Base-by-base conservation (phyloP, 1,140 invertebrate species). In the Idris sp. region DNA sequence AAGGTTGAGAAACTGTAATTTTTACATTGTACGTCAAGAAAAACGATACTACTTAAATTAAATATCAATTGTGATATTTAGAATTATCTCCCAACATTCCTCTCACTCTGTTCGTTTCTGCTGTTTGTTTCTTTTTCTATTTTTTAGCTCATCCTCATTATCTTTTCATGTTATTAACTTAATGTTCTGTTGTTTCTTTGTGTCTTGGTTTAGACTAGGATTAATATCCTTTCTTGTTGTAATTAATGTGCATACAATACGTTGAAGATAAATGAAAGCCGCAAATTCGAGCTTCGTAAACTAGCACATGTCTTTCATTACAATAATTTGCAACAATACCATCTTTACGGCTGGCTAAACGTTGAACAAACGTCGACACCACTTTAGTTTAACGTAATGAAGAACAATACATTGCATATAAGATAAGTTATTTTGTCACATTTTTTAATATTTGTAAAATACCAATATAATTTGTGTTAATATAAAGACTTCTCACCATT, bases 261-360 rank as follows among this genome's bases (percentile, higher is more conserved):
- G 65, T 31, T 28, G 65, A 38, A 49, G 65, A 69, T 69, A 59
- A 69, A 69, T 69, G 65, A 69, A 69, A 69, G 48, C 54, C 65
- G 15, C 65, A 53, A 53, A 69, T 53, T 69, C 44, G 22, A 41
- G 51, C 48, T 53, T 22, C 38, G 65, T 59, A 53, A 59, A 61
- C 54, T 38, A 54, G 33, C 62, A 44, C 51, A 40, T 40, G 46
- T 61, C 54, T 53, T 53, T 69, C 65, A 61, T 61, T 58, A 38
- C 31, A 0, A 9, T 46, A 28, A 53, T 43, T 59, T 28, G 36
- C 26, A 69, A 69, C 65, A 61, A 61, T 69, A 40, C 31, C 65
- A n/a, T n/a, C n/a, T 54, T 22, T 30, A 68, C 48, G 48, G 54
- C n/a, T 61, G 46, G 30, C 46, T 59, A 53, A 69, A 69, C 33